phyloP scores from a whole-genome alignment of 1,140 invertebrate genomes.

The Pseudomyrmex pallidus region DNA sequence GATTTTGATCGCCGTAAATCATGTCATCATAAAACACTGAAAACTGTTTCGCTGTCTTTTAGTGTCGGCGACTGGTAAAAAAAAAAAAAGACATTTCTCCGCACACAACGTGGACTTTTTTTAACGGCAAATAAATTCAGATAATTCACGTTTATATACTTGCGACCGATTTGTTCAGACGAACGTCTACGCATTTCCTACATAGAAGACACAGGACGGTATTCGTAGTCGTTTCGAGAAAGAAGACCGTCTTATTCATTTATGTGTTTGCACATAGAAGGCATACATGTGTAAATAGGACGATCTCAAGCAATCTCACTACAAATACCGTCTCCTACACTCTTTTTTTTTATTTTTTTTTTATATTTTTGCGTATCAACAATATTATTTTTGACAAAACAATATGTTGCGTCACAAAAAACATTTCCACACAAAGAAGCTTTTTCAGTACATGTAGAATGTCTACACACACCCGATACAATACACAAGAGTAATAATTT shows the following conservation, averaged over 20 bases:
- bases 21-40: not conserved
- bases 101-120: not conserved
- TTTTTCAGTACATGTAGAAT: slow-evolving; percentile 8
- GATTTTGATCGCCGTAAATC: not conserved
- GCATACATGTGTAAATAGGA: too few relatives aligned
- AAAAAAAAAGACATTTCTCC: not conserved
- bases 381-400: slow-evolving; percentile 38
- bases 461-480: slow-evolving; percentile 13
- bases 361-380: slow-evolving; percentile 44
- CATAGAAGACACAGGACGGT: not conserved
- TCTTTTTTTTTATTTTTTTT: not conserved
- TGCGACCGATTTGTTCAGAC: not conserved
- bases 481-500: slow-evolving; percentile 19
- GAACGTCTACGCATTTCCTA: slow-evolving; percentile 6
- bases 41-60: not conserved
- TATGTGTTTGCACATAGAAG: too few relatives aligned
- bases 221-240: too few relatives aligned
- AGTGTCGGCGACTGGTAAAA: slow-evolving; percentile 10
- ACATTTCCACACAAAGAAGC: slow-evolving; percentile 19
- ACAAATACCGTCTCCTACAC: too few relatives aligned
- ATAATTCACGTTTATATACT: not conserved
- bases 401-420: slow-evolving; percentile 31
- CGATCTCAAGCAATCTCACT: too few relatives aligned
- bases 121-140: slow-evolving; percentile 9
- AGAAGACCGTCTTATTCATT: too few relatives aligned